Conservation (phyloP, 1,140 invertebrate species). For the Trichonephila clavata region DNA sequence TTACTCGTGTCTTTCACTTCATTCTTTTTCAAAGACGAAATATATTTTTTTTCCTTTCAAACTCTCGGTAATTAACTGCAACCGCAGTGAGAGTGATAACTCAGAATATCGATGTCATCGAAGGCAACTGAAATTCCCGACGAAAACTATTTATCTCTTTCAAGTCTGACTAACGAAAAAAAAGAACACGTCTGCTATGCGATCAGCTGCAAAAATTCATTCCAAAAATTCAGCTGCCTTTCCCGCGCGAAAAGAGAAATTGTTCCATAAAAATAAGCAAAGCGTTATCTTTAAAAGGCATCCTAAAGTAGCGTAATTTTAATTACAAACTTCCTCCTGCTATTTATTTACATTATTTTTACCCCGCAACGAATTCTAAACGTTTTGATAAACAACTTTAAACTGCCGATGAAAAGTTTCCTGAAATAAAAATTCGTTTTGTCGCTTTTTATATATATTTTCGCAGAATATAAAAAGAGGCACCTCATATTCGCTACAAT, state of each 20-base stretch:
- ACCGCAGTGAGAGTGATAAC: conserved; percentile 28
- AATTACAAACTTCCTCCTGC: conserved; percentile 71
- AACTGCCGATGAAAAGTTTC: conserved; percentile 74
- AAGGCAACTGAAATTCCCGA: conserved; percentile 8
- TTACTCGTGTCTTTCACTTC: conserved; percentile 10
- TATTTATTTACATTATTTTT: conserved; percentile 66
- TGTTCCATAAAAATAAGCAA: conserved; percentile 55
- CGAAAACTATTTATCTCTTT: conserved; percentile 68
- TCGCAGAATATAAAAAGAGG: conserved; percentile 42
- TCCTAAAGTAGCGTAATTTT: conserved; percentile 68
- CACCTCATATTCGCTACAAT: conserved; percentile 40
- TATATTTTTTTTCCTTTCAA: background rate
- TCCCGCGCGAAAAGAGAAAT: conserved; percentile 5
- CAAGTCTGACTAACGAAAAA: conserved; percentile 5
- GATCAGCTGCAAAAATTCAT: conserved; percentile 55
- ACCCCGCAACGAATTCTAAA: conserved; percentile 31
- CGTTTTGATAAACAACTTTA: conserved; percentile 72
- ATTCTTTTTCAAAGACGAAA: background rate
- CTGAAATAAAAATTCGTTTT: conserved; percentile 55
- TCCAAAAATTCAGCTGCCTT: conserved; percentile 29
- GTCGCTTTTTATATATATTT: conserved; percentile 48
- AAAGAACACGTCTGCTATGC: conserved; percentile 54
- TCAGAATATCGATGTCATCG: conserved; percentile 35
- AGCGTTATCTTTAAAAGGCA: conserved; percentile 64
- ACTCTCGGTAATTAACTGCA: conserved; percentile 23